Evolutionary conservation across 2,113 vertebrate species (phyloP).

Genomic region (Oceanodroma tethys): DNA sequence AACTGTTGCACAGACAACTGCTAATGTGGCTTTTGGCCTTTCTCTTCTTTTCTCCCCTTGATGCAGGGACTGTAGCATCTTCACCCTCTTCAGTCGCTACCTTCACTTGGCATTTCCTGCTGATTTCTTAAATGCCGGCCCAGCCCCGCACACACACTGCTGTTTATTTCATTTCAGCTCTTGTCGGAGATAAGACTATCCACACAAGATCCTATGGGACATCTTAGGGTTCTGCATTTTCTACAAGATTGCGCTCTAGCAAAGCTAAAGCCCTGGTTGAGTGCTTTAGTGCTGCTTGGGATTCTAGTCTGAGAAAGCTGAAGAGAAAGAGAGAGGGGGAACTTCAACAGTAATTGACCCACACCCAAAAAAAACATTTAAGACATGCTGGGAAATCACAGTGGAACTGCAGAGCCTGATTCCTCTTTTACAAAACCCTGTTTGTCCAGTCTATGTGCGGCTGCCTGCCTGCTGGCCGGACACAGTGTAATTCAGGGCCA

Average conservation of each 20-base stretch:
- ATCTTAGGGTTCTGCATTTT: background rate
- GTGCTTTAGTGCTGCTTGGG: background rate
- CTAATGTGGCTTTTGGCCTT: background rate
- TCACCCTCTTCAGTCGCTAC: background rate
- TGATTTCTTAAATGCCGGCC: background rate
- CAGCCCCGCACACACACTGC: background rate
- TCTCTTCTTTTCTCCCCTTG: background rate
- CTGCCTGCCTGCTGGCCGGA: slow-evolving; percentile 38
- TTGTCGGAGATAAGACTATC: background rate
- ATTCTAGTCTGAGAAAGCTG: background rate
- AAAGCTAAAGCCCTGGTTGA: background rate
- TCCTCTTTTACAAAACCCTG: slow-evolving; percentile 18
- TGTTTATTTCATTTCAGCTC: slow-evolving; percentile 6
- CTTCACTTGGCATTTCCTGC: background rate
- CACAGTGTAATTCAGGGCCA: background rate
- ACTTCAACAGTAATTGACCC: slow-evolving; percentile 21
- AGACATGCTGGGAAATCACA: slow-evolving; percentile 26
- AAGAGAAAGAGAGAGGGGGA: background rate
- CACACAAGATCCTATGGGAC: background rate
- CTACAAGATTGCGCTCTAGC: background rate
- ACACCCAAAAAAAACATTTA: slow-evolving; percentile 39
- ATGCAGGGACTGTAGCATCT: background rate
- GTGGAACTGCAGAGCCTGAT: background rate
- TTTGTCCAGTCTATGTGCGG: slow-evolving; percentile 18
- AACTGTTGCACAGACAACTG: background rate